Evolutionary conservation across 2,797 vertebrate species (phyloP).

Genomic region (Rallus crepitans): DNA sequence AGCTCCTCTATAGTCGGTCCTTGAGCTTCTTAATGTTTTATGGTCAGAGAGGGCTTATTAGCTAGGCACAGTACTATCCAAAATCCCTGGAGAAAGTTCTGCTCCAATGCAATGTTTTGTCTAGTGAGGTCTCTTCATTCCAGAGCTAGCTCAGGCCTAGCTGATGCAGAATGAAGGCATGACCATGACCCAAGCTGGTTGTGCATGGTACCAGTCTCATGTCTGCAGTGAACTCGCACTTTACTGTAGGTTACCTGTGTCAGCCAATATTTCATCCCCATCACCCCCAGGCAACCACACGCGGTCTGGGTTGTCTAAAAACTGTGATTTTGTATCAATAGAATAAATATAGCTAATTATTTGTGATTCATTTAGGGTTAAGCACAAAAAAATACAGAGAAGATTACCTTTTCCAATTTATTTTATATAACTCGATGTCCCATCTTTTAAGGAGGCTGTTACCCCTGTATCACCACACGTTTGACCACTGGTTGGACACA

Average conservation of each 20-base stretch:
- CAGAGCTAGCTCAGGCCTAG: neutral
- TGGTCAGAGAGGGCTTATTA: neutral
- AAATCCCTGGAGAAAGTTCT: neutral
- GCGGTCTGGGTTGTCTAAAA: neutral
- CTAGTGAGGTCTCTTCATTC: neutral
- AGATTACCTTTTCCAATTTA: neutral
- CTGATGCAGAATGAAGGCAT: neutral
- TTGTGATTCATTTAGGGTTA: neutral
- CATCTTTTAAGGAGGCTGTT: neutral
- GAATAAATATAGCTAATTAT: too few species aligned
- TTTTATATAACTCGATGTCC: neutral
- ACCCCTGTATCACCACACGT: neutral
- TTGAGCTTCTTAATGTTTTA: neutral
- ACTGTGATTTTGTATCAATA: neutral
- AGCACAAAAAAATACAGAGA: neutral
- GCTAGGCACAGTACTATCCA: neutral
- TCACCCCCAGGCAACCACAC: neutral
- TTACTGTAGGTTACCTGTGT: neutral
- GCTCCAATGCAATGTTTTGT: neutral
- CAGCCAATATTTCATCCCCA: neutral
- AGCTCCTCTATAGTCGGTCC: neutral
- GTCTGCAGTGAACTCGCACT: neutral
- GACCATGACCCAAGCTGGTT: neutral
- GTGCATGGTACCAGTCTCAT: fast-evolving
- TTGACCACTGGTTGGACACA: neutral